Evolutionary conservation across 2,888 invertebrate genomes (phyloP), one percentile per base, ranked within the genome.

Genomic region (Mesopsocus fuscifrons): DNA sequence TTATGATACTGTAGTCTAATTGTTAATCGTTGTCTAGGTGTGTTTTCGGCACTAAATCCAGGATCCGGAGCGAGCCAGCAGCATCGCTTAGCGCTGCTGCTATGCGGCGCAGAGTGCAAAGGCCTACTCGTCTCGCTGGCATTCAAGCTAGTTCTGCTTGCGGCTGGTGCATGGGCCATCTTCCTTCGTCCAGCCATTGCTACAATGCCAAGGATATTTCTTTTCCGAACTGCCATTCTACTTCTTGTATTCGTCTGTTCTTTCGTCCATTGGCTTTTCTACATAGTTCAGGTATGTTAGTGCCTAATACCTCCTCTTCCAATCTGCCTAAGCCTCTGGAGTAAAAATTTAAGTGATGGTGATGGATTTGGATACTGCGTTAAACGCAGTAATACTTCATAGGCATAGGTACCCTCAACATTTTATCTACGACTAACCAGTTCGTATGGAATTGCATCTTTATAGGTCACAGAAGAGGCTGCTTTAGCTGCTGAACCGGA

Each of bases 221-320:
- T 94, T 40, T 89, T 89, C 57, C 72, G 92, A 52, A 83, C 91
- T 0, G 76, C 87, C 51, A 80, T 91, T n/a, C 65, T 94, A 46
- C 73, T 87, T 3, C 72, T 95, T 43, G 75, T 92, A 30, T 75
- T 91, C 32, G 77, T 98, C 11, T 83, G 94, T 59, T 83, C 85
- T 48, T 91, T 95, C 63, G 83, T 94, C 3, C 97, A 91, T 64
- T 98, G 98, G 97, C 67, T 98, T 15, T 98, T 98, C 64, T 98
- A 95, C 60, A 78, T 88, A 53, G 92, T 95, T 41, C 87, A 95
- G 62, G 62, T 64, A 49, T 50, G 26, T n/a, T n/a, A n/a, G n/a
- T n/a, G n/a, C n/a, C n/a, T n/a, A n/a, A n/a, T n/a, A n/a, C n/a
- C 42, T 35, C 11, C 30, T 33, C 38, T 43, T 31, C n/a, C n/a